Percentiles rank a stretch among this genome's conserved stretches.
phyloP scores from a whole-genome alignment of 2,888 invertebrate genomes.

The Nomada fucata region DNA sequence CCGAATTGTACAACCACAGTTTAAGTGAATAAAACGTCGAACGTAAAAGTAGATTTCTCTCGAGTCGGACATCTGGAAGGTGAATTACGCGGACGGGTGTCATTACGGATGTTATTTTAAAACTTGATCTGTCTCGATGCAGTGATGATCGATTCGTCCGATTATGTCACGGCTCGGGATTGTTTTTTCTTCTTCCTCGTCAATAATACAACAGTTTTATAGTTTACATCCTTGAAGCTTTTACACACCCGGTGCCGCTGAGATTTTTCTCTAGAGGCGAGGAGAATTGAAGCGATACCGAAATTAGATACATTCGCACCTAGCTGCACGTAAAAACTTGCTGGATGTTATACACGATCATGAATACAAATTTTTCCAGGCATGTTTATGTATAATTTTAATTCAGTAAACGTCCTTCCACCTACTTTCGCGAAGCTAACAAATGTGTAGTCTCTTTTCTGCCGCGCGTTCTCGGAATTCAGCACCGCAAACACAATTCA shows the following conservation, averaged over 20 bases:
- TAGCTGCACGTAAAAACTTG: neutral
- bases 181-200: conserved; percentile 36
- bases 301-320: neutral
- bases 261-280: neutral
- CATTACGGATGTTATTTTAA: conserved; percentile 51
- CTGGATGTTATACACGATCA: neutral
- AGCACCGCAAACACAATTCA: neutral
- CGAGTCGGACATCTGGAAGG: conserved; percentile 30
- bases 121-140: conserved; percentile 4
- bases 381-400: neutral
- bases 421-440: neutral
- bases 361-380: neutral
- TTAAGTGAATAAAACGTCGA: conserved; percentile 16
- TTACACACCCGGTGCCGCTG: neutral
- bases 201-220: neutral
- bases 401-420: neutral
- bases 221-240: conserved; percentile 3
- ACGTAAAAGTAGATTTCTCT: neutral
- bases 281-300: neutral
- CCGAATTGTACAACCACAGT: neutral
- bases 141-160: conserved; percentile 42
- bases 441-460: neutral
- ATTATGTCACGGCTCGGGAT: conserved; percentile 63
- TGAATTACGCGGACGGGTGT: conserved; percentile 44
- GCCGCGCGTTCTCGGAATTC: conserved; percentile 13